Conservation (phyloP, 2,113 vertebrate genomes). For the Struthio camelus region DNA sequence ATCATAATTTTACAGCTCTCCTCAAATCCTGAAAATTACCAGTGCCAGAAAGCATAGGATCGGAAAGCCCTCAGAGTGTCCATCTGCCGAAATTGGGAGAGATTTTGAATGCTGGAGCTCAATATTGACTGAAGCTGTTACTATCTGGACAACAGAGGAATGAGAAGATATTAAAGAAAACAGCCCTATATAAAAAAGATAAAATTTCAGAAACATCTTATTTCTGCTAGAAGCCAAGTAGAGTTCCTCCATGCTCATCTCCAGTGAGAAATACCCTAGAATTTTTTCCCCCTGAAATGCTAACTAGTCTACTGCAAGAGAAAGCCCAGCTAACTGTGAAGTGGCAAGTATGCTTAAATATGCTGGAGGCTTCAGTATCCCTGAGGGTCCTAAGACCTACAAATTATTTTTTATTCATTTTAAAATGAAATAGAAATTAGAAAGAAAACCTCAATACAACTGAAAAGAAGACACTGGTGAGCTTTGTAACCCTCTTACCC, state of each 20-base stretch:
- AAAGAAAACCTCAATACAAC: neutral
- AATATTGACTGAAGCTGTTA: neutral
- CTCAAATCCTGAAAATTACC: neutral
- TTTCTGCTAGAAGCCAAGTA: conserved; percentile 19
- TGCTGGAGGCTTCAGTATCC: conserved; percentile 13
- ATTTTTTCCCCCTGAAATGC: neutral
- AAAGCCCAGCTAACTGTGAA: conserved; percentile 43
- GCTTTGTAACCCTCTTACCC: neutral
- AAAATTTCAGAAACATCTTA: neutral
- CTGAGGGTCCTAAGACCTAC: conserved; percentile 5
- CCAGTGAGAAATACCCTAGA: neutral
- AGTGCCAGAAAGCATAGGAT: neutral
- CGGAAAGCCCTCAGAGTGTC: neutral
- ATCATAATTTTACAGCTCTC: neutral
- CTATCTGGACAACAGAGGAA: neutral
- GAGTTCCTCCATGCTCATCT: neutral
- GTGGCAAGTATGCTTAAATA: conserved; percentile 38
- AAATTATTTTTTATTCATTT: conserved; percentile 55
- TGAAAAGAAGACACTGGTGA: neutral
- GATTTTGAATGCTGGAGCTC: neutral
- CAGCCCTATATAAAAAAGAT: neutral
- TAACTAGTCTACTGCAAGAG: conserved; percentile 5
- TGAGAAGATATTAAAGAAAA: neutral
- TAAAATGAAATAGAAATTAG: conserved; percentile 27
- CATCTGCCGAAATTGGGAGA: neutral